Base-by-base conservation (phyloP, 2,888 invertebrate species). In the Nomada fabriciana region DNA sequence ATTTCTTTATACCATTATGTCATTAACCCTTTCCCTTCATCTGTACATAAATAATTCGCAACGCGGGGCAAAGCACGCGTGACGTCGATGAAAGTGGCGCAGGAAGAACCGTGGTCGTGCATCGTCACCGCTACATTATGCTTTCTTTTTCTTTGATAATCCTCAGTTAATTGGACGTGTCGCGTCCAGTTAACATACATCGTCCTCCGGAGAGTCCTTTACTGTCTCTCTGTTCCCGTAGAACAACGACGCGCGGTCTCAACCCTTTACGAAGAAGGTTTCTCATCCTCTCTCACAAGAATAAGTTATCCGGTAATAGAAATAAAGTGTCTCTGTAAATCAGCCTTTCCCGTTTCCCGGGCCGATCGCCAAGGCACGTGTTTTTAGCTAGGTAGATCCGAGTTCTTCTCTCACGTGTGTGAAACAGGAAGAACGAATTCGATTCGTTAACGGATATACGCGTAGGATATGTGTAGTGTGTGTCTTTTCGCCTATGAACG, bases 281-380 rank as follows among this genome's bases (percentile, higher is more conserved):
- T 36, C 59, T 25, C 42, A 53, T 69, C n/a, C 29, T 43, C 61
- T 71, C 47, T 52, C 59, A 47, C 36, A 55, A 47, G 36, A 87
- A 86, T 77, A 81, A 81, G 76, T 84, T 86, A 83, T 64, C 70
- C 77, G 78, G 64, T 70, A 69, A 76, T 71, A 61, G 47, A 76
- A 74, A 71, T 80, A 80, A 83, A 79, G 73, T 63, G 81, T 81
- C 79, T 86, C 68, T 74, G 82, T 85, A 63, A 76, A 84, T 86
- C 85, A 82, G 85, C 85, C 82, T 85, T 83, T 75, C 76, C 83
- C 79, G 42, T 80, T 72, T 53, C 53, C 47, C 59, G 70, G 61
- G 74, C 75, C 78, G 81, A 76, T 76, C 77, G 84, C 75, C 83
- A 86, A 87, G 86, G 86, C 86, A 86, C 86, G 86, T 82, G 61